Percentiles rank a stretch among this genome's conserved stretches.
Conservation (phyloP, 2,888 invertebrate genomes). For the Hypselothyrea guttata region DNA sequence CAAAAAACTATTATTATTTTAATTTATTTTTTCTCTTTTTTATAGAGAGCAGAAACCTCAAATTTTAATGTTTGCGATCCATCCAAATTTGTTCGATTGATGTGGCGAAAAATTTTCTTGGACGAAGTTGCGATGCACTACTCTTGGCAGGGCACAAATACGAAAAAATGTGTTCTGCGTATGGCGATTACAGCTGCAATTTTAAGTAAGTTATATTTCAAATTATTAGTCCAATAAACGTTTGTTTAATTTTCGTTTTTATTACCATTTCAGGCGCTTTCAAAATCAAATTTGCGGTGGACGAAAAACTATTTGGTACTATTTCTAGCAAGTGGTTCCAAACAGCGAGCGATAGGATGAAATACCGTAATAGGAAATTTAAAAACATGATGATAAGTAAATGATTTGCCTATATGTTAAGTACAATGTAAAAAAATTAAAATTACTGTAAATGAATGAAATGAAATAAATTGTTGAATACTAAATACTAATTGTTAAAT, state of each 20-base stretch:
- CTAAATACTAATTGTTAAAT: no score
- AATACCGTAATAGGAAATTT: slow-evolving; percentile 11
- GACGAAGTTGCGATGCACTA: slow-evolving; percentile 4
- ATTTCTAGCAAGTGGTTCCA: slow-evolving; percentile 14
- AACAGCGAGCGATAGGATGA: slow-evolving; percentile 11
- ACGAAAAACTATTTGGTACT: slow-evolving; percentile 5
- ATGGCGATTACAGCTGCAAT: slow-evolving; percentile 7
- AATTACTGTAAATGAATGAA: no score
- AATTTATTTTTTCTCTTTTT: slow-evolving; percentile 1
- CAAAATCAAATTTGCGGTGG: slow-evolving; percentile 8
- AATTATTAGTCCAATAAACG: not conserved
- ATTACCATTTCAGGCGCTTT: no score
- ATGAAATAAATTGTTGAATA: no score
- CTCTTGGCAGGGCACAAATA: slow-evolving; percentile 6
- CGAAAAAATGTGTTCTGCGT: slow-evolving; percentile 7
- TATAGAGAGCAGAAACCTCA: no score
- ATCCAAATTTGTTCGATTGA: slow-evolving; percentile 4
- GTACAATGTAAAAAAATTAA: no score
- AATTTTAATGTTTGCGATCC: slow-evolving; percentile 1
- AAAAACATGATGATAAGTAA: no score
- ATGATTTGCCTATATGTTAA: no score
- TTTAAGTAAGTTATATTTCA: slow-evolving; percentile 4
- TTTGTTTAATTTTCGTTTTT: slow-evolving; percentile 2
- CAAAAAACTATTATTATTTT: slow-evolving; percentile 8
- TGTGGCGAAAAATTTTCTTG: slow-evolving; percentile 1